Evolutionary conservation across 2,888 invertebrate genomes (phyloP).

Genomic region (Hipparchia semele): DNA sequence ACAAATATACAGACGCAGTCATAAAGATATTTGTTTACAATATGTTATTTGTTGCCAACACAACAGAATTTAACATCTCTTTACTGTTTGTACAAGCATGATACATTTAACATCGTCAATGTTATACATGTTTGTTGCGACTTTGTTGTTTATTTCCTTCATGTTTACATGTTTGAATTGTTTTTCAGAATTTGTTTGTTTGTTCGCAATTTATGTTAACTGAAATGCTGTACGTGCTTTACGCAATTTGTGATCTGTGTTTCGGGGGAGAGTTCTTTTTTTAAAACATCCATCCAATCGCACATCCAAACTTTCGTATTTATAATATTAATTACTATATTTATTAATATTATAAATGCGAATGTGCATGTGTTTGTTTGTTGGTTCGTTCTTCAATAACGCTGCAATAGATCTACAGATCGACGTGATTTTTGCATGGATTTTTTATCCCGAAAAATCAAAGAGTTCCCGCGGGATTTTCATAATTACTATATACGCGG

Average conservation of each 20-base stretch:
- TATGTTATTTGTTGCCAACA: background rate
- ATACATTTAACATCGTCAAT: conserved; percentile 45
- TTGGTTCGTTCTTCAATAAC: no score
- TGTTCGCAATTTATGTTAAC: conserved; percentile 20
- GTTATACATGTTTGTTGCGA: conserved; percentile 37
- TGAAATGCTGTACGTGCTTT: conserved; percentile 39
- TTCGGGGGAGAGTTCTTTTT: conserved; percentile 25
- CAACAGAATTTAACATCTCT: background rate
- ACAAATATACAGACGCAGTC: conserved; percentile 1
- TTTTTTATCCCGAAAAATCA: no score
- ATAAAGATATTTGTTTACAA: background rate
- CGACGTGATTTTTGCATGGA: no score
- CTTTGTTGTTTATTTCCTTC: conserved; percentile 35
- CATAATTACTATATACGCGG: no score
- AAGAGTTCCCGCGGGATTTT: no score
- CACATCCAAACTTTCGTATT: no score
- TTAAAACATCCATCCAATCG: no score
- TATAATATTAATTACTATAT: no score
- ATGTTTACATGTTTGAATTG: conserved; percentile 49
- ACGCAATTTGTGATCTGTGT: conserved; percentile 37
- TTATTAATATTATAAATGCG: no score
- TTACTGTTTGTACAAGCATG: conserved; percentile 47
- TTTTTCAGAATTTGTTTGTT: conserved; percentile 42
- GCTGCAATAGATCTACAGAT: no score
- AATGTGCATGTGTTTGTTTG: no score